A percentile compares a stretch with the other conserved stretches of the same genome.
Evolutionary conservation across 2,888 invertebrate species (phyloP).

Genomic region (Agrotis clavis): DNA sequence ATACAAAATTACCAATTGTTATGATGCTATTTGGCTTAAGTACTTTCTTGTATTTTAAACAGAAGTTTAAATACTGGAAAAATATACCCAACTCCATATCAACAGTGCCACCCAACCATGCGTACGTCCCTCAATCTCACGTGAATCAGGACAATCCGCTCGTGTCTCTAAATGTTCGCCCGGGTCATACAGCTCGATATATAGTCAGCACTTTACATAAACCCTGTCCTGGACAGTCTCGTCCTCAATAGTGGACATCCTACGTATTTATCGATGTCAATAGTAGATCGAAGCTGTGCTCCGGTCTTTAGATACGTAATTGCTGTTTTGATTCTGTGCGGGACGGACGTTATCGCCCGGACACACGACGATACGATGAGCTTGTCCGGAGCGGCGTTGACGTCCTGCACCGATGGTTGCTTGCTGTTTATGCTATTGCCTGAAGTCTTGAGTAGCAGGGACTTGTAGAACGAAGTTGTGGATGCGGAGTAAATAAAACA

Average conservation of each 20-base stretch:
- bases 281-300: neutral
- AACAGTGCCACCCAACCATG: slow-evolving; percentile 43
- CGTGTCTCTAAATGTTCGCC: slow-evolving; percentile 71
- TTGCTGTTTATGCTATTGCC: no score
- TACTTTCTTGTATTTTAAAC: no score
- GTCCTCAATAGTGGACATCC: slow-evolving; percentile 12
- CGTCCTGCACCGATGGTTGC: no score
- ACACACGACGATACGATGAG: no score
- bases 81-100: slow-evolving; percentile 45
- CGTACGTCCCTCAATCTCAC: slow-evolving; percentile 74
- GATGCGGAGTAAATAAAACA: no score
- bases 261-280: slow-evolving; percentile 35
- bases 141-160: slow-evolving; percentile 73
- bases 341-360: no score
- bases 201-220: slow-evolving; percentile 77
- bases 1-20: no score
- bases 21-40: no score
- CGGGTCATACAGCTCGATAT: slow-evolving; percentile 70
- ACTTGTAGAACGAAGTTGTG: no score
- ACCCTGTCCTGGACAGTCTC: slow-evolving; percentile 4
- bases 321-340: neutral
- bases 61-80: no score
- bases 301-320: neutral
- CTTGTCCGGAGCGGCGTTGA: no score
- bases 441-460: no score